phyloP scores from a whole-genome alignment of 37 sponge, comb jelly and placozoan species.

The Aphrocallistes beatrix region DNA sequence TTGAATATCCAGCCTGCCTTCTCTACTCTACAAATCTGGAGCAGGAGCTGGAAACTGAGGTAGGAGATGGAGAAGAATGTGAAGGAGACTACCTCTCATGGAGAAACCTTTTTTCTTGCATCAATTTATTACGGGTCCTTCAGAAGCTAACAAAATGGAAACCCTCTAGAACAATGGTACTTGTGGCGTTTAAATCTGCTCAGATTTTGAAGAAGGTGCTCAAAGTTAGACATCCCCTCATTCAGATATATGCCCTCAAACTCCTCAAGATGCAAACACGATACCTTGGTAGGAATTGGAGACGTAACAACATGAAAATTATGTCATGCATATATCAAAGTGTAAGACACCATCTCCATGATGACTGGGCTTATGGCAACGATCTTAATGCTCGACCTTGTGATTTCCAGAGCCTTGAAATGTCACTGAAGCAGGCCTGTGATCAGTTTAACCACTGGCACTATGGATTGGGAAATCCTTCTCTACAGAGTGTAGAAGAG shows the following conservation, averaged over 20 bases:
- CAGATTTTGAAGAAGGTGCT: constrained; percentile 87
- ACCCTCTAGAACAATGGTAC: constrained; percentile 76
- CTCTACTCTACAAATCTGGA: constrained; percentile 25
- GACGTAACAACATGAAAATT: constrained; percentile 79
- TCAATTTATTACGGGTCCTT: constrained; percentile 77
- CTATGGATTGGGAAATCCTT: constrained; percentile 24
- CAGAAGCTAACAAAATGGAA: constrained; percentile 96
- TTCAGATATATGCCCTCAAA: constrained; percentile 80
- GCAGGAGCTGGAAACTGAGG: background rate
- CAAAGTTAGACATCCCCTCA: constrained; percentile 71
- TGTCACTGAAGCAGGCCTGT: constrained; percentile 45
- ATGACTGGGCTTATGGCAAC: constrained; percentile 97
- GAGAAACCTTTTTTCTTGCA: constrained; percentile 79
- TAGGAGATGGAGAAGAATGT: background rate
- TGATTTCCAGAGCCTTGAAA: constrained; percentile 79
- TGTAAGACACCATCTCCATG: constrained; percentile 80
- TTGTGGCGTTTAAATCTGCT: constrained; percentile 88
- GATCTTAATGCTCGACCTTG: constrained; percentile 82
- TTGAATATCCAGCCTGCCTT: constrained; percentile 67
- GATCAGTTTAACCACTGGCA: constrained; percentile 68
- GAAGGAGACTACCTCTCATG: constrained; percentile 41
- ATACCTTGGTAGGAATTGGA: constrained; percentile 85
- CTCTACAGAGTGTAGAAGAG: background rate
- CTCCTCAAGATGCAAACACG: constrained; percentile 81
- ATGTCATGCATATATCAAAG: constrained; percentile 82